Conservation (phyloP, 2,797 vertebrate species). For the Apogon hyalosoma region DNA sequence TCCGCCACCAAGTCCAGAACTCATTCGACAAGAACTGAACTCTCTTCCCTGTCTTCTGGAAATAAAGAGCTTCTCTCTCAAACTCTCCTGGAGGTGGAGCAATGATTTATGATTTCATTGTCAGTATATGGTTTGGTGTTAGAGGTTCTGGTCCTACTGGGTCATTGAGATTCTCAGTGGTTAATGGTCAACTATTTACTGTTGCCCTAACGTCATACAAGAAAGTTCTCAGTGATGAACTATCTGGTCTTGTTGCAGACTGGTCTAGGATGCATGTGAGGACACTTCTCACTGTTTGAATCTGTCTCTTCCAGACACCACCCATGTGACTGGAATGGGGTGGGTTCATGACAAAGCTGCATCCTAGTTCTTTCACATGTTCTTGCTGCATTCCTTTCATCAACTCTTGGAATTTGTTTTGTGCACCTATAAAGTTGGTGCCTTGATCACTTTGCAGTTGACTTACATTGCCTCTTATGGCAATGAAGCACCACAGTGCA, state of each 20-base stretch:
- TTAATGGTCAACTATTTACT: background rate
- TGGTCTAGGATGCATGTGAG: background rate
- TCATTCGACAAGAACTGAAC: background rate
- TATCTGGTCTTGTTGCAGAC: background rate
- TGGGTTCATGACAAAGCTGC: background rate
- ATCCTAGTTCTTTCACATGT: too few species aligned
- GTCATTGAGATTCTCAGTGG: background rate
- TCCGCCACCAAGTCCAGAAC: background rate
- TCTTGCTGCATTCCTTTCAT: too few species aligned
- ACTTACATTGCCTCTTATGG: conserved; percentile 10
- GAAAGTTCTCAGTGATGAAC: background rate
- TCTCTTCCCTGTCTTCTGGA: background rate
- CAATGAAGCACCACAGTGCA: conserved; percentile 19
- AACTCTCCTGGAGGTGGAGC: background rate
- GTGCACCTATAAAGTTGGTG: background rate
- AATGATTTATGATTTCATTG: background rate
- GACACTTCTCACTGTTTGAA: background rate
- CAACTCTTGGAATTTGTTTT: conserved; percentile 2
- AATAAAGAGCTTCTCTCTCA: background rate
- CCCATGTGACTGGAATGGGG: background rate
- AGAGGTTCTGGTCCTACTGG: background rate
- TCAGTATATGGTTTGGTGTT: background rate
- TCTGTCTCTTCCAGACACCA: background rate
- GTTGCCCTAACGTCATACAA: background rate
- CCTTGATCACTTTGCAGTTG: conserved; percentile 12